phyloP scores from a whole-genome alignment of 2,113 vertebrate species.

The Rhinoderma darwinii region DNA sequence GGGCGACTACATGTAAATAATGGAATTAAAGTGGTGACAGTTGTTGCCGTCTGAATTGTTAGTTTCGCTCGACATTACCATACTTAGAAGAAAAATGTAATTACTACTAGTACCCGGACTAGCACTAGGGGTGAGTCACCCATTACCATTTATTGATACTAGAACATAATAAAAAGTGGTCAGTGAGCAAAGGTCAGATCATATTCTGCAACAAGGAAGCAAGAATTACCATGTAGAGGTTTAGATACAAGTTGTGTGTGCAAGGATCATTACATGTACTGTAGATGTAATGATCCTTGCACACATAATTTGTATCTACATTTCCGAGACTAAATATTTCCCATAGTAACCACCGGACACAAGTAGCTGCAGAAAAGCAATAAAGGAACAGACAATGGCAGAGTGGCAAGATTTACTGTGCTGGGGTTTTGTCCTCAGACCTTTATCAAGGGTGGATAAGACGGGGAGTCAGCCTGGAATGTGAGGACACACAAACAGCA shows the following conservation, averaged over 20 bases:
- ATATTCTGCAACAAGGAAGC: background rate
- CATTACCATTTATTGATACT: background rate
- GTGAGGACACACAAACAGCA: slow-evolving; percentile 37
- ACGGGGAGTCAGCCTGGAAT: slow-evolving; percentile 36
- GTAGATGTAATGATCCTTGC: background rate
- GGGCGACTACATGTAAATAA: too few species aligned
- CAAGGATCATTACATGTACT: too few species aligned
- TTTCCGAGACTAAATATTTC: background rate
- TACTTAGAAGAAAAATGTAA: background rate
- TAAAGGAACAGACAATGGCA: background rate
- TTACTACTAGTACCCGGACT: background rate
- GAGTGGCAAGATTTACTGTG: background rate
- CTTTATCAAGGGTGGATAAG: slow-evolving; percentile 15
- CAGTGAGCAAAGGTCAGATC: slow-evolving; percentile 22
- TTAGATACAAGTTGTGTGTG: background rate
- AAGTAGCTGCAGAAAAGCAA: background rate
- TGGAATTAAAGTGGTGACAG: too few species aligned
- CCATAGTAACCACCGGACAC: background rate
- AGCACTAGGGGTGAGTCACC: background rate
- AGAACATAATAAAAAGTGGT: background rate
- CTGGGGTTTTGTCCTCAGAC: slow-evolving; percentile 15
- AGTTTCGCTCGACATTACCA: background rate
- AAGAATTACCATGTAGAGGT: background rate
- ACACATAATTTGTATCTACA: too few species aligned
- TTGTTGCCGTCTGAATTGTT: background rate